Conservation (phyloP, 2,888 invertebrate genomes). For the Mayetiola destructor region DNA sequence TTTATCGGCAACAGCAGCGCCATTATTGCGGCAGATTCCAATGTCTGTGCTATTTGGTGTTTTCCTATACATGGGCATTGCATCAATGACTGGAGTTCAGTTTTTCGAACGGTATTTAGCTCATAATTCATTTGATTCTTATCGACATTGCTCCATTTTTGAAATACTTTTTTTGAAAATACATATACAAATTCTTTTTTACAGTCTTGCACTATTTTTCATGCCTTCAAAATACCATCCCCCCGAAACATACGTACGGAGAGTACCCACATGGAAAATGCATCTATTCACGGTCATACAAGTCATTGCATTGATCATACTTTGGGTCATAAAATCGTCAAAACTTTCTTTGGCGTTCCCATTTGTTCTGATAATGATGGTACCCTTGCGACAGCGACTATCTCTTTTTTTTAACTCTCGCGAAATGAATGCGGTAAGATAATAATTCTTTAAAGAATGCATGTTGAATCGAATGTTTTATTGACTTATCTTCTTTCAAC, state of each 20-base stretch:
- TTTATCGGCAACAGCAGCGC: constrained; percentile 68
- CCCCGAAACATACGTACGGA: constrained; percentile 71
- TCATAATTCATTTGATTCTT: neutral
- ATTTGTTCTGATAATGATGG: constrained; percentile 83
- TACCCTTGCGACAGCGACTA: constrained; percentile 68
- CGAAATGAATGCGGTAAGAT: constrained; percentile 71
- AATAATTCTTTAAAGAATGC: neutral
- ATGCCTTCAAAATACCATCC: constrained; percentile 96
- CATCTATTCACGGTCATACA: constrained; percentile 82
- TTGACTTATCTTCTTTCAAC: neutral
- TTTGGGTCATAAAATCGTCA: constrained; percentile 85
- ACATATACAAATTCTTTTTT: constrained; percentile 14
- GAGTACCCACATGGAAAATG: constrained; percentile 83
- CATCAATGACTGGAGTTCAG: constrained; percentile 86
- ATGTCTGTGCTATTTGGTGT: constrained; percentile 95
- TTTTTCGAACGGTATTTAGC: constrained; percentile 57
- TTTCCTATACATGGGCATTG: constrained; percentile 93
- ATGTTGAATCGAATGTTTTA: neutral
- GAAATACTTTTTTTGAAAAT: too few species aligned
- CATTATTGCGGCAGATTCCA: constrained; percentile 69
- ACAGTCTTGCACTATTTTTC: constrained; percentile 64
- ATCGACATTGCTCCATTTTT: too few species aligned
- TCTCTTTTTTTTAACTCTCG: constrained; percentile 58
- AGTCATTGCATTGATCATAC: constrained; percentile 54
- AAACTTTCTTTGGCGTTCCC: constrained; percentile 81